These are phyloP conservation scores for Uria lomvia DNA, from an alignment of 2,113 vertebrate genomes.

Conservation along the genomic window DNA sequence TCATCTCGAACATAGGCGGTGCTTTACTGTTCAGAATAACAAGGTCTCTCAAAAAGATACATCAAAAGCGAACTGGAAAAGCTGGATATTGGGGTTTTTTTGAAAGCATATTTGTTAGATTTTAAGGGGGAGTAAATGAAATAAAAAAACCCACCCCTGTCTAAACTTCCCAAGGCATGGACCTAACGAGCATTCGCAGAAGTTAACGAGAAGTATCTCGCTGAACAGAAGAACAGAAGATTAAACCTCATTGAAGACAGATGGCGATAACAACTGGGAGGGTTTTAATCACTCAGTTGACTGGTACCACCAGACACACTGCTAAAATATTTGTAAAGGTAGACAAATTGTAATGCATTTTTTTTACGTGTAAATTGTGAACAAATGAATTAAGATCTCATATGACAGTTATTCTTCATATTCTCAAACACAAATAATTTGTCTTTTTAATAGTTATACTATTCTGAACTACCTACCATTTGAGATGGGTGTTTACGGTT, in stretches of 20 bases:
- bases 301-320: neutral
- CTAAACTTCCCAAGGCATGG: neutral
- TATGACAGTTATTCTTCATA: neutral
- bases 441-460: neutral
- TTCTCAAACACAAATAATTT: neutral
- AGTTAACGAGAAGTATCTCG: fast-evolving
- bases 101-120: neutral
- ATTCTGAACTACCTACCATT: neutral
- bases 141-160: neutral
- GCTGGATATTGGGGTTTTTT: fast-evolving
- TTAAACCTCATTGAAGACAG: neutral
- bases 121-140: neutral
- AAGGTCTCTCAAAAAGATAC: neutral
- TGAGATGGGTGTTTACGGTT: neutral
- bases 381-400: neutral
- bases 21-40: neutral
- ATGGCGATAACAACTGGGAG: neutral
- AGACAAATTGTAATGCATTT: neutral
- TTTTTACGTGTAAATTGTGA: neutral
- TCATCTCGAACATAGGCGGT: neutral
- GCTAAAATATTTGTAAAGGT: neutral
- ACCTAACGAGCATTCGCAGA: fast-evolving
- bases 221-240: neutral
- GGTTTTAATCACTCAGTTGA: neutral
- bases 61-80: neutral